phyloP scores from a whole-genome alignment of 2,113 vertebrate genomes.

The Dromaius novaehollandiae region DNA sequence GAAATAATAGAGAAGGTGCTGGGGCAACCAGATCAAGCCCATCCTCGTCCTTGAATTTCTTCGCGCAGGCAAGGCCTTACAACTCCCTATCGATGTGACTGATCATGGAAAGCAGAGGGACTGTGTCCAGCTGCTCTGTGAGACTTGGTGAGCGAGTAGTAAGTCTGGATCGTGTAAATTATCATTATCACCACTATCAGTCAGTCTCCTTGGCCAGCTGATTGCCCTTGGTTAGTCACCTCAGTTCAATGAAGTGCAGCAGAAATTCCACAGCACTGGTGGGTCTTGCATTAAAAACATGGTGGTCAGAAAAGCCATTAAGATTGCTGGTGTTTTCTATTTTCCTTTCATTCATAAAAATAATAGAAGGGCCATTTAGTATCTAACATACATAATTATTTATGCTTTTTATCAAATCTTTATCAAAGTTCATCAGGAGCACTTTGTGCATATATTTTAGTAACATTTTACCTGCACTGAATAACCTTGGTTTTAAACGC shows the following conservation, averaged over 20 bases:
- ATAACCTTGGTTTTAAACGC: neutral
- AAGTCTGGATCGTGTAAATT: neutral
- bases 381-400: neutral
- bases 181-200: neutral
- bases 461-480: neutral
- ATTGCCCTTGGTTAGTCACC: neutral
- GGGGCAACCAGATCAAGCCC: neutral
- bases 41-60: neutral
- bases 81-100: neutral
- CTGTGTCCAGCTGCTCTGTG: neutral
- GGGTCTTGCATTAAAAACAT: neutral
- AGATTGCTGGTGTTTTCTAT: neutral
- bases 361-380: neutral
- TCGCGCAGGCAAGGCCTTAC: neutral
- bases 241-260: neutral
- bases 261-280: neutral
- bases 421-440: neutral
- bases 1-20: neutral
- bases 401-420: neutral
- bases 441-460: neutral
- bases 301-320: neutral
- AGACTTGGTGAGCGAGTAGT: neutral
- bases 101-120: neutral
- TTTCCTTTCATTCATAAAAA: neutral
- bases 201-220: neutral